These are phyloP conservation scores for Amazona guildingii DNA, from an alignment of 2,113 vertebrate species.

Conservation along the genomic window DNA sequence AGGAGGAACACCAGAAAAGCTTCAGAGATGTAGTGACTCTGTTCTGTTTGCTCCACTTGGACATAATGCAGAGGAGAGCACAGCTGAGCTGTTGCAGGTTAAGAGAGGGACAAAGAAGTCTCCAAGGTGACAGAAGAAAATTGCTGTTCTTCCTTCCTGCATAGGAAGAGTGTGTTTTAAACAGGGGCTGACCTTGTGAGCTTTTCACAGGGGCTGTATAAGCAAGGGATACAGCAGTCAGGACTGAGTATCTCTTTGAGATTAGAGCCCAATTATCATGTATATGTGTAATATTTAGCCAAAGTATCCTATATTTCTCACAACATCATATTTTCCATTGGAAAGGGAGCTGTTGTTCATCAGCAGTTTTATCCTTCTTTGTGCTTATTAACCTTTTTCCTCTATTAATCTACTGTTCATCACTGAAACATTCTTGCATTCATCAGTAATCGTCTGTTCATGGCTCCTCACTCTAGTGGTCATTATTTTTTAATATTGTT, in stretches of 20 bases:
- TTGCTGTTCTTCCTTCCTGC: neutral
- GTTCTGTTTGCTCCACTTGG: neutral
- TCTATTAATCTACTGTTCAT: neutral
- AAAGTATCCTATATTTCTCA: neutral
- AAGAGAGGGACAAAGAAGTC: neutral
- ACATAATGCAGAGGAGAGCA: neutral
- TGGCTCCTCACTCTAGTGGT: neutral
- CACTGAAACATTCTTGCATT: neutral
- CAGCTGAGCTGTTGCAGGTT: neutral
- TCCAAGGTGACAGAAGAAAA: neutral
- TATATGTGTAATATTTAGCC: neutral
- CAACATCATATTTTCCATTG: neutral
- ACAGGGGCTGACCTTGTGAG: neutral
- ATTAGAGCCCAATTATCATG: neutral
- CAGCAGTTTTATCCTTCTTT: neutral
- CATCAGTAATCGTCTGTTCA: neutral
- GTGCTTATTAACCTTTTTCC: neutral
- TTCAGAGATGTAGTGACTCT: neutral
- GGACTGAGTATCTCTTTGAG: neutral
- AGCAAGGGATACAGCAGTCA: neutral
- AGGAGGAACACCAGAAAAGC: neutral
- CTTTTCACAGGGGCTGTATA: neutral
- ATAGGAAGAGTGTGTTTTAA: neutral
- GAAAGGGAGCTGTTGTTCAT: neutral
- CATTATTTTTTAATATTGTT: constrained; percentile 11